A percentile compares a stretch with the other conserved stretches of the same genome.
These are phyloP conservation scores for Melipona beecheii DNA, from an alignment of 2,888 invertebrate species.

Conservation along the genomic window DNA sequence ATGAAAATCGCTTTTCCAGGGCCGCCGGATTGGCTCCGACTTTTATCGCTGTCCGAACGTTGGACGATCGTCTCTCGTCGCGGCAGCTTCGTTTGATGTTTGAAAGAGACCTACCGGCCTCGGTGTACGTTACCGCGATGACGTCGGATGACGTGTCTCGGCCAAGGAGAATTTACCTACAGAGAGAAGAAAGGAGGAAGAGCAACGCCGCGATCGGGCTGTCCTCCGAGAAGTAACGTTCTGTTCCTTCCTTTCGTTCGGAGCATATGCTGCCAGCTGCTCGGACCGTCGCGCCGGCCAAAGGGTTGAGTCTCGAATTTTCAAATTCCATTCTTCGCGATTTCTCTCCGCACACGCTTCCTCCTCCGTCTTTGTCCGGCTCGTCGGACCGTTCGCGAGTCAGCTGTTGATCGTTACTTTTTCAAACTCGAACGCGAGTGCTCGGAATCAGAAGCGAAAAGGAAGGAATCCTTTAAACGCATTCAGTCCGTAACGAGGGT, in stretches of 20 bases:
- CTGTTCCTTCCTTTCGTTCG: conserved; percentile 53
- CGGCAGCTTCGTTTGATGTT: conserved; percentile 33
- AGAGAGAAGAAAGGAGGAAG: conserved; percentile 10
- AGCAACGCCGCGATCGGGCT: conserved; percentile 32
- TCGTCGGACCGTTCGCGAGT: conserved; percentile 20
- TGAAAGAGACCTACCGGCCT: conserved; percentile 19
- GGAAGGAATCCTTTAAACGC: background rate
- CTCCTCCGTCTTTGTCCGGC: conserved; percentile 7
- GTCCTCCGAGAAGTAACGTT: conserved; percentile 39
- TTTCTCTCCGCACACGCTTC: conserved; percentile 40
- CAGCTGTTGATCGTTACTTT: conserved; percentile 54
- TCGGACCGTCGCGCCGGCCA: conserved; percentile 54
- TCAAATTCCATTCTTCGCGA: conserved; percentile 66
- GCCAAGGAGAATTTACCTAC: conserved; percentile 32
- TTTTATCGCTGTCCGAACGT: conserved; percentile 38
- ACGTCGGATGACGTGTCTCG: conserved; percentile 25
- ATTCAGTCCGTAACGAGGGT: conserved; percentile 44
- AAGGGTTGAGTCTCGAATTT: conserved; percentile 75
- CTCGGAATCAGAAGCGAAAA: background rate
- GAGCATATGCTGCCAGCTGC: conserved; percentile 78
- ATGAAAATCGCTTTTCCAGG: background rate
- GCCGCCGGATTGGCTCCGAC: background rate
- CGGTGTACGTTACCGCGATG: conserved; percentile 42
- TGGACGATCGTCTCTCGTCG: conserved; percentile 4
- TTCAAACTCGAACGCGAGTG: background rate